Evolutionary conservation across 2,797 vertebrate species (phyloP).

Genomic region (Phrynocephalus forsythii): DNA sequence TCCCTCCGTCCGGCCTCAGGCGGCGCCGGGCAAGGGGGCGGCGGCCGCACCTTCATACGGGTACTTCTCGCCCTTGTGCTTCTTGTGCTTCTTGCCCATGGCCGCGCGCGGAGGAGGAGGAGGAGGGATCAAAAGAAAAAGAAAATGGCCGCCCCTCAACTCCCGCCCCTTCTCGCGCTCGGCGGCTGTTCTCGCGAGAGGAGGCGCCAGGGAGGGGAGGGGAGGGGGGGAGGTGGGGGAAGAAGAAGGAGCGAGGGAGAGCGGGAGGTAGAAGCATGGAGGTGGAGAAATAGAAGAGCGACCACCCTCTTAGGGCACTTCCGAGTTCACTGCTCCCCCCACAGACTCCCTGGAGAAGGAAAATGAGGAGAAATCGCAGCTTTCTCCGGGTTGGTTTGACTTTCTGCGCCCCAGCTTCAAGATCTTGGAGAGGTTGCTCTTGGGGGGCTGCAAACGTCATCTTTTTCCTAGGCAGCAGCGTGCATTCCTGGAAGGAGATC

Average conservation of each 20-base stretch:
- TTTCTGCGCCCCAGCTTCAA: too few species aligned
- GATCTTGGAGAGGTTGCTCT: too few species aligned
- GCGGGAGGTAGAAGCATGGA: too few species aligned
- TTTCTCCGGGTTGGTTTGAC: too few species aligned
- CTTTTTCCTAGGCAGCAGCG: too few species aligned
- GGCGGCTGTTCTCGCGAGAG: background rate
- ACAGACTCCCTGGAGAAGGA: too few species aligned
- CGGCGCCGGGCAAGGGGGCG: background rate
- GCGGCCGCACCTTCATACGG: constrained; percentile 86
- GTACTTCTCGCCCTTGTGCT: constrained; percentile 94
- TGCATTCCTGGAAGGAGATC: too few species aligned
- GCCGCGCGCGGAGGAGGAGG: constrained; percentile 46
- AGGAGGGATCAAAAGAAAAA: too few species aligned
- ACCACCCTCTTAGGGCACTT: background rate
- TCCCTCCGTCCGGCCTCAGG: accelerated
- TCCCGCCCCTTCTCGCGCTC: background rate
- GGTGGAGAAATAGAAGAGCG: too few species aligned
- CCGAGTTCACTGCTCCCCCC: background rate
- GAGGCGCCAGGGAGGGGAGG: background rate
- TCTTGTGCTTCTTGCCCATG: constrained; percentile 98
- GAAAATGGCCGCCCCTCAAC: too few species aligned
- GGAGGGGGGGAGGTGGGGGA: accelerated
- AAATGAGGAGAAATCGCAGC: too few species aligned
- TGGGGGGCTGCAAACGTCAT: too few species aligned
- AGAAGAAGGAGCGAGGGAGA: background rate